These are phyloP conservation scores for Trichomalopsis sarcophagae DNA, from an alignment of 1,140 invertebrate genomes.

Conservation along the genomic window DNA sequence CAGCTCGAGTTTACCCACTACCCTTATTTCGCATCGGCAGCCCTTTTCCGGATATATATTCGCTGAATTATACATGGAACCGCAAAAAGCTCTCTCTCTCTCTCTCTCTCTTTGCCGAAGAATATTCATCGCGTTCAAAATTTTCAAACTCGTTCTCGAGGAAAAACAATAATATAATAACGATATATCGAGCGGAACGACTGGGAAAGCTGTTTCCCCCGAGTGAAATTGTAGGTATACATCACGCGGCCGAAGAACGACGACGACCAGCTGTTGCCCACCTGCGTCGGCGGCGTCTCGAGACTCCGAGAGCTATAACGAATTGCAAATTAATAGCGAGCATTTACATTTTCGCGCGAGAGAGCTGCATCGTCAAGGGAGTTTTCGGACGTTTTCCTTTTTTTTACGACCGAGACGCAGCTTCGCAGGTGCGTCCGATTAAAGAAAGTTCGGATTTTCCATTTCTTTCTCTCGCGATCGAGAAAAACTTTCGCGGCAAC, in stretches of 20 bases:
- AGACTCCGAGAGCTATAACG: conserved; percentile 54
- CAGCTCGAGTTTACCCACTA: conserved; percentile 25
- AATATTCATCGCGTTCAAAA: no score
- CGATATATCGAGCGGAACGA: conserved; percentile 16
- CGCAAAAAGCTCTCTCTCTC: no score
- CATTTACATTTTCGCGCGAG: conserved; percentile 63
- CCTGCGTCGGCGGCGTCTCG: neutral
- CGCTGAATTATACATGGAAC: neutral
- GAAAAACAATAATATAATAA: conserved; percentile 28
- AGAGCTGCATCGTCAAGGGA: neutral
- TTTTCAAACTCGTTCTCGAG: neutral
- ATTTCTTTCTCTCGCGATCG: neutral
- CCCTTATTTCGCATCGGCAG: conserved; percentile 10
- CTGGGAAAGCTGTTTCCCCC: conserved; percentile 33
- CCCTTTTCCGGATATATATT: no score
- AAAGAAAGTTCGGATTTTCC: no score
- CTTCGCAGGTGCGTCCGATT: neutral
- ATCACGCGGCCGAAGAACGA: conserved; percentile 27
- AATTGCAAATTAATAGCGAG: conserved; percentile 68
- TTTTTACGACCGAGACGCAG: neutral
- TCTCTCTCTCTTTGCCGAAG: no score
- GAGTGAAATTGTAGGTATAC: conserved; percentile 43
- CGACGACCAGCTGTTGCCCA: conserved; percentile 60
- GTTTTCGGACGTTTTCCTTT: neutral
- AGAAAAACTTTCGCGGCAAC: neutral